Evolutionary conservation across 1,140 invertebrate species (phyloP).

Genomic region (Zaprionus nigranus): DNA sequence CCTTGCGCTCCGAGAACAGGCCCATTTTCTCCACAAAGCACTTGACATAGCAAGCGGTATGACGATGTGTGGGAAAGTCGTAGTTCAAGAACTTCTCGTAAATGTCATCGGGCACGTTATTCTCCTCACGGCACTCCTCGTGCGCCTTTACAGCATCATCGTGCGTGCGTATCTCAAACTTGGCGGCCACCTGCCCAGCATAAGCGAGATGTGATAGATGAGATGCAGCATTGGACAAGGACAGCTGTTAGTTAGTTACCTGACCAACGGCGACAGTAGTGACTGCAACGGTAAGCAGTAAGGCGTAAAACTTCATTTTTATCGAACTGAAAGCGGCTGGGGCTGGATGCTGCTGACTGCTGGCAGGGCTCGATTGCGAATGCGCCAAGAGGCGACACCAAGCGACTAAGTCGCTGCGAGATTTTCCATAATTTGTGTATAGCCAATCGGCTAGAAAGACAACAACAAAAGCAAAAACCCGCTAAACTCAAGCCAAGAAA

Average conservation of each 20-base stretch:
- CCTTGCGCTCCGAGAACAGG: conserved; percentile 66
- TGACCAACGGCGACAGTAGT: conserved; percentile 42
- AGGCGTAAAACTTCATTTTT: conserved; percentile 64
- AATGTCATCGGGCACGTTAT: conserved; percentile 70
- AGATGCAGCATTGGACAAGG: conserved; percentile 16
- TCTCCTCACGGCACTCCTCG: conserved; percentile 71
- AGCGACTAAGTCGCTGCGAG: conserved; percentile 48
- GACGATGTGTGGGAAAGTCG: conserved; percentile 71
- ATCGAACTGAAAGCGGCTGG: conserved; percentile 17
- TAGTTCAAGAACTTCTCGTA: conserved; percentile 75
- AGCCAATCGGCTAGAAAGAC: conserved; percentile 39
- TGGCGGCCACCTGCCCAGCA: conserved; percentile 54
- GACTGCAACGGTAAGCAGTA: conserved; percentile 50
- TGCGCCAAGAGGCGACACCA: conserved; percentile 49
- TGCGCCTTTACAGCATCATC: conserved; percentile 68
- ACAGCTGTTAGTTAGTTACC: conserved; percentile 49
- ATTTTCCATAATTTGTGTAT: conserved; percentile 75
- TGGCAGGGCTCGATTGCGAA: conserved; percentile 65
- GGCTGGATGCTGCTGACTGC: conserved; percentile 46
- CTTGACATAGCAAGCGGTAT: conserved; percentile 75
- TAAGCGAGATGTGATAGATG: not conserved
- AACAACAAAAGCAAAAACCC: conserved; percentile 13
- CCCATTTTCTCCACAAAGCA: conserved; percentile 79
- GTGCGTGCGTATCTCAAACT: conserved; percentile 64
- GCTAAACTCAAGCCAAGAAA: not conserved